Evolutionary conservation across 2,888 invertebrate species (phyloP).

Genomic region (Aleiodes leptofemur): DNA sequence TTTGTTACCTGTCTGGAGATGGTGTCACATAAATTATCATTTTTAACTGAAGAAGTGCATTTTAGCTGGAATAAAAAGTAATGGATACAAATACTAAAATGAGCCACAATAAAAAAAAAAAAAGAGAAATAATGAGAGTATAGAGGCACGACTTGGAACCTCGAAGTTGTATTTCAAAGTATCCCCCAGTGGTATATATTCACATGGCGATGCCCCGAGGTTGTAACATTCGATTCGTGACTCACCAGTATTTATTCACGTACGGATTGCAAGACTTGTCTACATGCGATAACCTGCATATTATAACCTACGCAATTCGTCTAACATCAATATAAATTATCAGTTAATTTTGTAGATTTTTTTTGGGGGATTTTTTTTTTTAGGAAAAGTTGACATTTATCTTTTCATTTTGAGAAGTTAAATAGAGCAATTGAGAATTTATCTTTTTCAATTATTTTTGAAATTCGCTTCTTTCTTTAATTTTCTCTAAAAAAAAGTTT

Average conservation of each 20-base stretch:
- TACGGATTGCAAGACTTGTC: slow-evolving; percentile 46
- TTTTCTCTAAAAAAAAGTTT: too few relatives aligned
- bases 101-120: not conserved
- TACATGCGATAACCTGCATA: slow-evolving; percentile 43
- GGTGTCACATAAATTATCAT: slow-evolving; percentile 29
- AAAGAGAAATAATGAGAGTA: slow-evolving; percentile 29
- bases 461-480: too few relatives aligned
- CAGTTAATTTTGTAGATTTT: too few relatives aligned
- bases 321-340: slow-evolving; percentile 3
- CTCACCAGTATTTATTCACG: slow-evolving; percentile 46
- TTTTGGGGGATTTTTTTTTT: too few relatives aligned
- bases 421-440: too few relatives aligned
- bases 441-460: too few relatives aligned
- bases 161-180: slow-evolving; percentile 27
- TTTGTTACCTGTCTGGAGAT: slow-evolving; percentile 3
- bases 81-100: slow-evolving; percentile 5
- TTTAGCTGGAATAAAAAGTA: slow-evolving; percentile 13
- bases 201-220: slow-evolving; percentile 42
- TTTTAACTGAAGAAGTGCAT: slow-evolving; percentile 33
- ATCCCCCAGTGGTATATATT: slow-evolving; percentile 23
- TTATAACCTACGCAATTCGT: slow-evolving; percentile 42
- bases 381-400: too few relatives aligned
- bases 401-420: too few relatives aligned
- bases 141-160: slow-evolving; percentile 38
- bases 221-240: slow-evolving; percentile 46